Evolutionary conservation across 1,140 invertebrate genomes (phyloP).

Genomic region (Pseudoatta argentina): DNA sequence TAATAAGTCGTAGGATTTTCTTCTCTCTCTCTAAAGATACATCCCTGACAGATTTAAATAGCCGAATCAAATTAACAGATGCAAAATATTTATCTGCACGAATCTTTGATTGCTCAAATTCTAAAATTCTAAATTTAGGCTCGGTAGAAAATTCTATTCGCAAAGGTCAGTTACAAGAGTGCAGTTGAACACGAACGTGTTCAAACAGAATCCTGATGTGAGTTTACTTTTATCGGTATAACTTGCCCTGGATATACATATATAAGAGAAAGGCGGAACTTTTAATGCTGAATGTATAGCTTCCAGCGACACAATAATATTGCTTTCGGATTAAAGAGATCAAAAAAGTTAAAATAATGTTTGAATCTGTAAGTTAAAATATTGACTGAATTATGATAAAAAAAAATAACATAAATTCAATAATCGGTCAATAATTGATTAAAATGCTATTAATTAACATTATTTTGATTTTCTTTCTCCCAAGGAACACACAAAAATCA

Average conservation of each 20-base stretch:
- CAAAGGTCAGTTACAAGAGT: background rate
- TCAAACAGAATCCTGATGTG: conserved; percentile 8
- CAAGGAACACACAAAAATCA: no score
- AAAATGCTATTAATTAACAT: no score
- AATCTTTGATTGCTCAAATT: background rate
- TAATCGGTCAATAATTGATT: no score
- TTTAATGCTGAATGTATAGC: background rate
- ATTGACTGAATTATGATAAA: no score
- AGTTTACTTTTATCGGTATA: conserved; percentile 24
- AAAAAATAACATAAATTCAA: no score
- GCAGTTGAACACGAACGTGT: background rate
- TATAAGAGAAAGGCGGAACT: conserved; percentile 3
- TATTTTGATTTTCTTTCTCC: no score
- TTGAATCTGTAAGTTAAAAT: no score
- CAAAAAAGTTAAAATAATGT: no score
- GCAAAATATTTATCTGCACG: background rate
- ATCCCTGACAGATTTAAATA: background rate
- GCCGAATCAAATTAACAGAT: background rate
- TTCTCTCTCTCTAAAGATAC: background rate
- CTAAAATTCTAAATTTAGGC: background rate
- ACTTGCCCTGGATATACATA: background rate
- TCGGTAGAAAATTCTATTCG: conserved; percentile 7
- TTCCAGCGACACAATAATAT: background rate
- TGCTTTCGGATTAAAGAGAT: background rate
- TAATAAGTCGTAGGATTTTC: background rate